Evolutionary conservation across 2,888 invertebrate genomes (phyloP).

Genomic region (Plebejus argus): DNA sequence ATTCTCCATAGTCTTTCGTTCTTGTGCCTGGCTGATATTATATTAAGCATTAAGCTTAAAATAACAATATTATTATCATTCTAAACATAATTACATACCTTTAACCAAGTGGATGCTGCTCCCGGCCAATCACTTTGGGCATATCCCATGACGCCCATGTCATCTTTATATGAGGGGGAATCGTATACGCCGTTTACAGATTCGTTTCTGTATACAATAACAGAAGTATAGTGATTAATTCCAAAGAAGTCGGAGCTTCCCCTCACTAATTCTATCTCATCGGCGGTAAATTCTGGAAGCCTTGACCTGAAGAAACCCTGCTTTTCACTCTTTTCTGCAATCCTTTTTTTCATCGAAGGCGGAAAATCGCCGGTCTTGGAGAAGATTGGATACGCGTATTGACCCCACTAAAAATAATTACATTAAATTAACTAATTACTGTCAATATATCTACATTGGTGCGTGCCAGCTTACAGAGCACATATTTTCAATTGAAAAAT

Average conservation of each 20-base stretch:
- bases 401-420: conserved; percentile 66
- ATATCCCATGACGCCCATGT: conserved; percentile 43
- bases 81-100: conserved; percentile 38
- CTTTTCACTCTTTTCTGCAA: conserved; percentile 77
- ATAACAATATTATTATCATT: no score
- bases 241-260: conserved; percentile 85
- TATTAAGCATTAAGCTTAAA: no score
- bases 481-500: no score
- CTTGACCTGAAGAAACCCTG: conserved; percentile 81
- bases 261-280: conserved; percentile 82
- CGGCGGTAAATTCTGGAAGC: conserved; percentile 78
- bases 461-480: no score
- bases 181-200: conserved; percentile 42
- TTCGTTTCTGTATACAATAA: conserved; percentile 60
- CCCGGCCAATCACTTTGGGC: conserved; percentile 46
- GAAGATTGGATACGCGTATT: conserved; percentile 82
- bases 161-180: conserved; percentile 49
- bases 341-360: conserved; percentile 76
- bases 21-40: no score
- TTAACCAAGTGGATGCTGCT: conserved; percentile 44
- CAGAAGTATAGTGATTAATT: conserved; percentile 84
- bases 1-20: no score
- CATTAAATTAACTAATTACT: no score
- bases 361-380: conserved; percentile 82
- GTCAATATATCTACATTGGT: no score